A percentile compares a stretch with the other conserved stretches of the same genome.
These are phyloP conservation scores for Anser cygnoides DNA, from an alignment of 2,113 vertebrate species.

Conservation along the genomic window DNA sequence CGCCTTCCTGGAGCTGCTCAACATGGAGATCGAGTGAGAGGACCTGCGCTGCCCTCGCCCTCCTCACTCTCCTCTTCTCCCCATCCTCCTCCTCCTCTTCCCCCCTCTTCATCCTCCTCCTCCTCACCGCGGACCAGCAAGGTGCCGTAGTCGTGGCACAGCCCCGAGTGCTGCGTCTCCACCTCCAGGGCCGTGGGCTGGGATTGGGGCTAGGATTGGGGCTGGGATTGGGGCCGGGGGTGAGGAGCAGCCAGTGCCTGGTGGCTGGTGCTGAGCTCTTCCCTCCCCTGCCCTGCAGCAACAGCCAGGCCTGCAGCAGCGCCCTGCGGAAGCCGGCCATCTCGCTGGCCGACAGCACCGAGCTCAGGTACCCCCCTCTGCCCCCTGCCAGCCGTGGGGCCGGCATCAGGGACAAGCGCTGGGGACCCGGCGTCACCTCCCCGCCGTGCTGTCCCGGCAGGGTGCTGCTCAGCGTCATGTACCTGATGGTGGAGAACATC, in stretches of 20 bases:
- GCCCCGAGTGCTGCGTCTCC: fast-evolving
- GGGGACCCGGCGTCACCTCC: background rate
- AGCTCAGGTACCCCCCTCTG: conserved; percentile 85
- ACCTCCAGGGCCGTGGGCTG: fast-evolving
- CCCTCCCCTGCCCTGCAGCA: conserved; percentile 73
- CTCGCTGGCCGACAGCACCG: conserved; percentile 95
- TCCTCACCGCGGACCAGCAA: background rate
- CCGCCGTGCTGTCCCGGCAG: conserved; percentile 32
- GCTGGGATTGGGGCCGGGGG: background rate
- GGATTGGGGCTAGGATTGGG: background rate
- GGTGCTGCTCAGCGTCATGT: conserved; percentile 95
- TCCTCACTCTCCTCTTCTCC: background rate
- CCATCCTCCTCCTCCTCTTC: background rate
- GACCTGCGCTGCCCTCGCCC: background rate
- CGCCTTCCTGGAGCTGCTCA: conserved; percentile 93
- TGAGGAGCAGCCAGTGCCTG: fast-evolving
- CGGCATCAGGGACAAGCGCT: fast-evolving
- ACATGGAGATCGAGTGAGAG: conserved; percentile 95
- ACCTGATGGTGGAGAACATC: conserved; percentile 94
- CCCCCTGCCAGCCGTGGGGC: background rate
- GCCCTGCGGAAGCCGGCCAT: conserved; percentile 94
- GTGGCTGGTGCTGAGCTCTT: fast-evolving
- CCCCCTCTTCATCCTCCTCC: background rate
- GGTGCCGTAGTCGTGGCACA: fast-evolving
- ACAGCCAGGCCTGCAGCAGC: conserved; percentile 93